Percentiles rank a stretch among this genome's conserved stretches.
Conservation (phyloP, 2,797 vertebrate genomes). For the Lagorchestes hirsutus region DNA sequence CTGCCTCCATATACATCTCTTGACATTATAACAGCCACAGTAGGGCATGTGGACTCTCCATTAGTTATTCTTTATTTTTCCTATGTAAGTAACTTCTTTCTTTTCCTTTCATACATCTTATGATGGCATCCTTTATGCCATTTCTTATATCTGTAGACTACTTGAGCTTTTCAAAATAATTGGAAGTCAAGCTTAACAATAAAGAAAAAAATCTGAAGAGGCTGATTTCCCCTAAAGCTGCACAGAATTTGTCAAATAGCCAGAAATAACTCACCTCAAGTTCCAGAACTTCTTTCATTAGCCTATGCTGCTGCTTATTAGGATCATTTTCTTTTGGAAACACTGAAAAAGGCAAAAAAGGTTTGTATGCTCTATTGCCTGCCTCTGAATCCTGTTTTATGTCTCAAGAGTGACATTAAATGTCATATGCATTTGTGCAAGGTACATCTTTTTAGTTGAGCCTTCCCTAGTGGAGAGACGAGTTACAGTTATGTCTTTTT, state of each 20-base stretch:
- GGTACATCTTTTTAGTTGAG: conserved; percentile 44
- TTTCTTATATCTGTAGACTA: not conserved
- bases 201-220: conserved; percentile 13
- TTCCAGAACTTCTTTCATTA: not conserved
- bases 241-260: conserved; percentile 6
- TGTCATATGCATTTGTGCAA: conserved; percentile 21
- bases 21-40: not conserved
- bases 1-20: not conserved
- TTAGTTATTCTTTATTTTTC: not conserved
- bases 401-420: conserved; percentile 47
- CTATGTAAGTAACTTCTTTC: not conserved
- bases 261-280: conserved; percentile 17
- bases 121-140: not conserved
- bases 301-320: conserved; percentile 1
- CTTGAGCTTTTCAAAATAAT: conserved; percentile 10
- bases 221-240: conserved; percentile 15
- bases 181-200: not conserved
- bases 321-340: conserved; percentile 41
- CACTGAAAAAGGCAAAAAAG: not conserved
- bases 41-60: not conserved
- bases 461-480: conserved; percentile 12
- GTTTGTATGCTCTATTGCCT: not conserved
- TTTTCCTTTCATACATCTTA: not conserved
- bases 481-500: conserved; percentile 12
- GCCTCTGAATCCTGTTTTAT: conserved; percentile 29